Evolutionary conservation across 2,797 vertebrate genomes (phyloP).

Genomic region (Staurois parvus): DNA sequence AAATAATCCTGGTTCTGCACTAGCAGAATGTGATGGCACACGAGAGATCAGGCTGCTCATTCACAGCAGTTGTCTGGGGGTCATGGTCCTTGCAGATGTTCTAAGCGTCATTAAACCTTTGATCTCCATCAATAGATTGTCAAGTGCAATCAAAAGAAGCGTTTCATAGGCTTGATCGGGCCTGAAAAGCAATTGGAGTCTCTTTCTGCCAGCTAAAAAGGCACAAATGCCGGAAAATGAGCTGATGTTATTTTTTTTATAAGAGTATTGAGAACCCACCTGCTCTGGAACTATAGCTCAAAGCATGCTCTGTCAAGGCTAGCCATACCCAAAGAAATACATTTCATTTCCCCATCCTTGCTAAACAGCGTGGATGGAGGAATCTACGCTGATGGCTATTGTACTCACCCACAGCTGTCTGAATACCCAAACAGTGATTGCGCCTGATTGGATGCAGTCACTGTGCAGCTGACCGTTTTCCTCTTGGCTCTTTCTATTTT

Average conservation of each 20-base stretch:
- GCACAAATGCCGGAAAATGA: not conserved
- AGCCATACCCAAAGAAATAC: too few species aligned
- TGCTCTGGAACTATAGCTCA: too few species aligned
- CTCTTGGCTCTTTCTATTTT: too few species aligned
- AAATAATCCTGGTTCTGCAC: constrained; percentile 32
- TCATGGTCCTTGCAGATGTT: constrained; percentile 8
- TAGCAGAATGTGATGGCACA: constrained; percentile 11
- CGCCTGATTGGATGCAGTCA: too few species aligned
- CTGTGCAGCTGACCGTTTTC: too few species aligned
- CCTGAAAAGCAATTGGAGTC: constrained; percentile 10
- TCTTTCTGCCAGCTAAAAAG: not conserved
- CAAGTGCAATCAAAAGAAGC: constrained; percentile 9
- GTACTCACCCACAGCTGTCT: too few species aligned
- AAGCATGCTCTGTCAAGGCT: too few species aligned
- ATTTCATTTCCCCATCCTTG: too few species aligned
- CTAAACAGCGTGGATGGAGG: too few species aligned
- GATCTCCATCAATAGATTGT: not conserved
- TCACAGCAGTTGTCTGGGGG: not conserved
- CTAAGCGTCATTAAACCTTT: not conserved
- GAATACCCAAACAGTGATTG: too few species aligned
- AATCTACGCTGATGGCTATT: too few species aligned
- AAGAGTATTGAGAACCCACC: too few species aligned
- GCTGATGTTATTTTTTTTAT: not conserved
- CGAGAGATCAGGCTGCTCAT: constrained; percentile 15
- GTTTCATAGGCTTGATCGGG: not conserved